Evolutionary conservation across 35 echinoderm and acorn worm species (phyloP), one percentile per base, ranked within the genome.

Genomic region (Amphiura filiformis): DNA sequence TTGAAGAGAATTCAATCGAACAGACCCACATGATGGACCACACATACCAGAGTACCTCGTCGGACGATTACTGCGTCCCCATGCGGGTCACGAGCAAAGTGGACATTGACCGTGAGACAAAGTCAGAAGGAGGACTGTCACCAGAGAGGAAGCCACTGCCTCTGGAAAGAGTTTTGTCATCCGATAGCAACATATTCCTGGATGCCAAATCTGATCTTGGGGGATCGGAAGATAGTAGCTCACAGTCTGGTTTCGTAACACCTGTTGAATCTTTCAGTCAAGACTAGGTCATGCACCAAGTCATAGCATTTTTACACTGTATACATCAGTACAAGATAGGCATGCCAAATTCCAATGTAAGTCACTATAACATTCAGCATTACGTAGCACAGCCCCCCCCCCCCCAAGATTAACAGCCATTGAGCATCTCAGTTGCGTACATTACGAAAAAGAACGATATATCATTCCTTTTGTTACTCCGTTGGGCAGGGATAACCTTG

Each of bases 131-230:
- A 70, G 61, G 61, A 30, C 15, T 70, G 61, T 70, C 61, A 26
- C 61, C 61, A 30, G 61, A 70, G 61, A 70, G 61, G 28, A 70
- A 70, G 26, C 11, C 26, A n/a, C 61, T 70, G 7, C 61, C 61
- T 70, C 61, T 70, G 28, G 61, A 70, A 30, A 70, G 61, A 70
- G 61, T 70, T 23, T 70, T 70, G 26, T 70, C 61, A 15, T 70
- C 61, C 4, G 61, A 70, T 30, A 70, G 61, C 28, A 70, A 70
- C 26, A 70, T 70, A 5, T 70, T 15, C 26, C 61, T 70, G 7
- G 61, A 70, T 70, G 61, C 61, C 61, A 70, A 70, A 70, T 70
- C 61, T n/a, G 61, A 70, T 70, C 61, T 70, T 15, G 61, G 61
- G 4, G 61, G 61, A n/a, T 70, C 61, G 26, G 61, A 70, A 70